phyloP scores from a whole-genome alignment of 2,797 vertebrate species.

The Mycteria americana region DNA sequence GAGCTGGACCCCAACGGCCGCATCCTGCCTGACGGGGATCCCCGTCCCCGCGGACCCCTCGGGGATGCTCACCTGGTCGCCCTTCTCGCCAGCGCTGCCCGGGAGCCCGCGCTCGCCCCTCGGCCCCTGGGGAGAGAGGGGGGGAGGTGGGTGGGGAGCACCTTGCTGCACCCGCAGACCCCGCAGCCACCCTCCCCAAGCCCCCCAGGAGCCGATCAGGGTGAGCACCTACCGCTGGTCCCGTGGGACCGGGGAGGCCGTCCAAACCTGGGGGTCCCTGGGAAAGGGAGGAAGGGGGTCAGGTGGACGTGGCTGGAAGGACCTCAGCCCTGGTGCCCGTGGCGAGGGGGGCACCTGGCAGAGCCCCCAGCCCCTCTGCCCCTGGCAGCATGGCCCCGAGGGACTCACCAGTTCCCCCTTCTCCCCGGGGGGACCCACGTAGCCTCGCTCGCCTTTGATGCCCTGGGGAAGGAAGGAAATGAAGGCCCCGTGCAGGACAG shows the following conservation, averaged over 20 bases:
- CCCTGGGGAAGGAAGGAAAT: constrained; percentile 77
- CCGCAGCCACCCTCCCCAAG: neutral
- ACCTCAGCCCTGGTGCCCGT: rapidly evolving
- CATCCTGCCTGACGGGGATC: rapidly evolving
- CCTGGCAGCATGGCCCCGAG: rapidly evolving
- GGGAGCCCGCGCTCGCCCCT: constrained; percentile 87
- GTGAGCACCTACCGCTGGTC: constrained; percentile 79
- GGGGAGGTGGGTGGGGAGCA: neutral
- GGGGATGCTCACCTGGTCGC: constrained; percentile 83
- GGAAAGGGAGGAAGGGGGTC: neutral
- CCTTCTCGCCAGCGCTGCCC: constrained; percentile 84
- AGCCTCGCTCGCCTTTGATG: constrained; percentile 90
- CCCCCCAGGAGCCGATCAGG: rapidly evolving
- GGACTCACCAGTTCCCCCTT: constrained; percentile 91
- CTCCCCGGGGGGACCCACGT: constrained; percentile 78
- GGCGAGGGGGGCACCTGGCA: rapidly evolving
- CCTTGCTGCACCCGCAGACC: neutral
- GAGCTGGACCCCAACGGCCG: rapidly evolving
- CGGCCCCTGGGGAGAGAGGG: constrained; percentile 76
- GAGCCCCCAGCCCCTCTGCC: neutral
- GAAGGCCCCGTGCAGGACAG: neutral
- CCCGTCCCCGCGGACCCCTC: rapidly evolving
- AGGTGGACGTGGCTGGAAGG: neutral
- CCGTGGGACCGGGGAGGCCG: constrained; percentile 84
- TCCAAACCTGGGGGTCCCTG: constrained; percentile 88